phyloP scores from a whole-genome alignment of 2,113 vertebrate genomes.

The Leucosticte australis region DNA sequence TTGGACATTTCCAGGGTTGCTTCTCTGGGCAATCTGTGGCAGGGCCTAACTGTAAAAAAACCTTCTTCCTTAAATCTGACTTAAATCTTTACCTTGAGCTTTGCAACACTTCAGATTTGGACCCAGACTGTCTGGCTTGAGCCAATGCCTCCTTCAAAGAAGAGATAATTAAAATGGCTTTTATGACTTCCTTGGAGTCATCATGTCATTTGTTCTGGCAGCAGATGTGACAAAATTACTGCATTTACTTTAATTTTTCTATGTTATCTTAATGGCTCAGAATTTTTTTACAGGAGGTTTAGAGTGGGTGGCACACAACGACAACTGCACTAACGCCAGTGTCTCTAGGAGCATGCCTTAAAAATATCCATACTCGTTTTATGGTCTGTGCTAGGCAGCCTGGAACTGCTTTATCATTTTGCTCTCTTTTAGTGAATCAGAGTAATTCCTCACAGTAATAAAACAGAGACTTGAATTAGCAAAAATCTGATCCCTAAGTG shows the following conservation, averaged over 20 bases:
- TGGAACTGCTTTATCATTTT: slow-evolving; percentile 9
- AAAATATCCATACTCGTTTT: background rate
- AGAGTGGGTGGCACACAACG: background rate
- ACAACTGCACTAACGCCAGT: background rate
- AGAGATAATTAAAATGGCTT: background rate
- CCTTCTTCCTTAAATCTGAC: background rate
- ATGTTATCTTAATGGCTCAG: background rate
- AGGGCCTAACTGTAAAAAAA: background rate
- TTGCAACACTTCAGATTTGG: background rate
- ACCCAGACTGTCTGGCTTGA: background rate
- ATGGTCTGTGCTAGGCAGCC: background rate
- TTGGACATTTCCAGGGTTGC: background rate
- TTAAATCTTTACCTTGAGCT: background rate
- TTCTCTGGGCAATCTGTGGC: background rate
- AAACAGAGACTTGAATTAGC: slow-evolving; percentile 35
- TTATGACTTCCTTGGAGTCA: background rate
- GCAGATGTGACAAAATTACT: background rate
- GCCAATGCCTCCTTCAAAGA: background rate
- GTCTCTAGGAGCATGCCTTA: background rate
- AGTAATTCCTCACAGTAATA: slow-evolving; percentile 27
- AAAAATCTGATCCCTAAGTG: slow-evolving; percentile 47
- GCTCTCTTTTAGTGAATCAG: slow-evolving; percentile 9
- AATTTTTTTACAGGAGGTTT: background rate
- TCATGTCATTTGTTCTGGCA: slow-evolving; percentile 1
- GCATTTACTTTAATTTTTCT: background rate